phyloP scores from a whole-genome alignment of 2,888 invertebrate genomes.

The Caenorhabditis sinica region DNA sequence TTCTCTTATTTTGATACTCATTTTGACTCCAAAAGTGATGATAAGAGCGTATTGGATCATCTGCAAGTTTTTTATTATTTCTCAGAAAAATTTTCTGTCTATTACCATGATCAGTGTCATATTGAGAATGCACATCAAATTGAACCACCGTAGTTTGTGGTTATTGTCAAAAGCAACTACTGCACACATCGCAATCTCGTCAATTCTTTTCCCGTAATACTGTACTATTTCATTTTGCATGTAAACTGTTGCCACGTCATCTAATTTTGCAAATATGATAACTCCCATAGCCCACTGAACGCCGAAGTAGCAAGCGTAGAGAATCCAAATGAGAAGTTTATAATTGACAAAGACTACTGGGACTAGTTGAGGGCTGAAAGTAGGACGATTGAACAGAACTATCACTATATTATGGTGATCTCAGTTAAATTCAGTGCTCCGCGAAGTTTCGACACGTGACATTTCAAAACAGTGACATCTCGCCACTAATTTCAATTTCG shows the following conservation, averaged over 20 bases:
- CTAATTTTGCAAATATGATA: conserved; percentile 12
- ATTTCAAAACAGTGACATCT: too few relatives aligned
- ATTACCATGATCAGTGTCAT: conserved; percentile 28
- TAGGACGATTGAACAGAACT: too few relatives aligned
- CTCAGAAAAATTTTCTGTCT: neutral
- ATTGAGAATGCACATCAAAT: conserved; percentile 34
- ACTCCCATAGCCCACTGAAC: conserved; percentile 37
- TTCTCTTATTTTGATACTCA: conserved; percentile 30
- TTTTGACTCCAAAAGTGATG: conserved; percentile 30
- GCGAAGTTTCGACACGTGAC: too few relatives aligned
- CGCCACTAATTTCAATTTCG: too few relatives aligned
- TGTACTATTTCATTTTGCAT: conserved; percentile 26
- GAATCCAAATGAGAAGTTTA: conserved; percentile 28
- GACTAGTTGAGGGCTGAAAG: conserved; percentile 23
- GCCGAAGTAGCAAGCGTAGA: conserved; percentile 20
- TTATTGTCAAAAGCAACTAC: conserved; percentile 35
- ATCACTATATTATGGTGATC: too few relatives aligned
- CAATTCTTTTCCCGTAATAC: conserved; percentile 24
- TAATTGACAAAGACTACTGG: conserved; percentile 6
- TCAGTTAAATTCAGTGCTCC: too few relatives aligned
- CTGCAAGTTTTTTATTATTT: conserved; percentile 5
- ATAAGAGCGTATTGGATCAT: conserved; percentile 30
- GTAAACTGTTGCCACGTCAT: conserved; percentile 15
- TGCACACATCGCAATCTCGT: conserved; percentile 46
- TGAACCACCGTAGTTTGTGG: conserved; percentile 20